A percentile compares a stretch with the other conserved stretches of the same genome.
Evolutionary conservation across 2,113 vertebrate species (phyloP).

Genomic region (Marmota flaviventris): DNA sequence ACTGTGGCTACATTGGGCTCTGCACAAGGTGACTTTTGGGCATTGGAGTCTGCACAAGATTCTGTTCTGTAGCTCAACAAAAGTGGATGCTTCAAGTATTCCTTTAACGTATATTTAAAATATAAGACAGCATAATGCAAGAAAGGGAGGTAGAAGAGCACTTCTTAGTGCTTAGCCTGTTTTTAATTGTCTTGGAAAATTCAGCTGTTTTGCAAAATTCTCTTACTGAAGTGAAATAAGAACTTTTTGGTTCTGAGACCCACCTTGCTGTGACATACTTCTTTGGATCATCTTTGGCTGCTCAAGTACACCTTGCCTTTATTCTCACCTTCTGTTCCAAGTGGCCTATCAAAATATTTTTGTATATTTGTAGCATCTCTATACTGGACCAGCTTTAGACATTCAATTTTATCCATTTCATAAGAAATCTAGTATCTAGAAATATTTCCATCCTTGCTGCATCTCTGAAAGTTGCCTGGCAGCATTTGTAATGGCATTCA

Average conservation of each 20-base stretch:
- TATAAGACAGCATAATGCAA: background rate
- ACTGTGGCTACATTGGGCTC: background rate
- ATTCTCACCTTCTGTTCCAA: background rate
- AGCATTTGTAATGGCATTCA: background rate
- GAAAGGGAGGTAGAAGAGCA: background rate
- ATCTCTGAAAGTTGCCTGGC: background rate
- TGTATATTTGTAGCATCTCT: background rate
- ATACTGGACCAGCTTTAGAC: background rate
- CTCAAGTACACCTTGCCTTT: background rate
- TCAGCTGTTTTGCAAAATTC: background rate
- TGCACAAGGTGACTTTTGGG: background rate
- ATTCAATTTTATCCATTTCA: background rate
- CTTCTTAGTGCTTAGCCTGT: background rate
- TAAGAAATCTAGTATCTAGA: background rate
- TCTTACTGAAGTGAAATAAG: conserved; percentile 14
- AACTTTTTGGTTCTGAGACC: background rate
- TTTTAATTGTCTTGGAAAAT: background rate
- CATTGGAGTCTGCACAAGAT: background rate
- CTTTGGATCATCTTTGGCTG: background rate
- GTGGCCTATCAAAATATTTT: background rate
- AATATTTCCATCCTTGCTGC: background rate
- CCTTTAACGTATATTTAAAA: background rate
- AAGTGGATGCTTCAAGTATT: background rate
- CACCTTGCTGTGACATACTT: background rate
- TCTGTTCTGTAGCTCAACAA: background rate